Base-by-base conservation (phyloP, 2,888 invertebrate species). In the Drosophila gaucha region DNA sequence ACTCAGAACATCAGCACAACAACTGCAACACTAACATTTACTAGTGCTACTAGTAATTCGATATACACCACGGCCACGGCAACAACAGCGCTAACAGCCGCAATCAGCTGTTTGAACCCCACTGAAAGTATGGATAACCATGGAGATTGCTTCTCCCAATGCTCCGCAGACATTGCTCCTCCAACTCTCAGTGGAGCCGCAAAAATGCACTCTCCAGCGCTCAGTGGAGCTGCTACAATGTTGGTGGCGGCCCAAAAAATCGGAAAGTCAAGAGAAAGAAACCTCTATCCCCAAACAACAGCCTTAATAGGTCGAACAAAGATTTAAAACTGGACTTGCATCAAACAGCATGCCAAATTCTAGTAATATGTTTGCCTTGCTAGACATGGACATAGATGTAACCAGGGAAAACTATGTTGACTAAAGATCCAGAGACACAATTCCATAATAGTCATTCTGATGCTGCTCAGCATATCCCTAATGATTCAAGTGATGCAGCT, bases 361-460 rank as follows among this genome's bases (percentile, higher is more conserved):
- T 4, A 24, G 6, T 14, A 41, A 52, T 10, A 52, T 30, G 24
- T 33, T 52, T 41, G 18, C 50, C 3, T 18, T 38, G 16, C 9
- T 50, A 2, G 50, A 50, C 28, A 30, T n/a, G 50, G 50, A 22
- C 39, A 33, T 33, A 8, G 33, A 38, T n/a, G 22, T 12, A 9
- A 16, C 16, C 20, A 14, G 8, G 2, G 16, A 14, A 6, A 22
- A 20, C n/a, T 12, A 38, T n/a, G 9, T 6, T 22, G 38, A 22
- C 10, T 10, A 20, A 22, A 38, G 5, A 12, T 22, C 2, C 3
- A 10, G 12, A 12, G 5, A 1, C 12, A 2, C 33, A 14, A 33
- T 6, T 33, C 8, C 28, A 2, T 9, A 28, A 2, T 10, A 0
- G 10, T 3, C 9, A 2, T 9, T 28, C 28, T 9, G 28, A 28